phyloP scores from a whole-genome alignment of 2,888 invertebrate species.

The Caenorhabditis sinica region DNA sequence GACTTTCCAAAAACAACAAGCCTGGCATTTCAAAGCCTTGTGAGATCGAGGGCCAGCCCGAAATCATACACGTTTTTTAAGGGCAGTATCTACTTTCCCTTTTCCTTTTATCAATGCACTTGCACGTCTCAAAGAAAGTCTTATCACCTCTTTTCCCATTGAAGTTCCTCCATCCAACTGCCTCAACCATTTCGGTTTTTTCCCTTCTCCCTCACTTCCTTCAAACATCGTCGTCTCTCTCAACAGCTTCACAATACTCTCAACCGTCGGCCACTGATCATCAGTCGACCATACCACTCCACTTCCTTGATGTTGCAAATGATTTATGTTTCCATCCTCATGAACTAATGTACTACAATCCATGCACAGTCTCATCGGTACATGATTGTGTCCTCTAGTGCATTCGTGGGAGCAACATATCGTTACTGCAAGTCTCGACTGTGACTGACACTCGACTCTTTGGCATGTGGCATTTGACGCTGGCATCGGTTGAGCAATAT shows the following conservation, averaged over 20 bases:
- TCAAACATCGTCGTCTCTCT: constrained; percentile 89
- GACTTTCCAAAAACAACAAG: too few species aligned
- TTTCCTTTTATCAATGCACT: too few species aligned
- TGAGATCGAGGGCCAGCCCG: too few species aligned
- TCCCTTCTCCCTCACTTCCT: constrained; percentile 79
- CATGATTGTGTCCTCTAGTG: constrained; percentile 95
- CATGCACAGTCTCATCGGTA: constrained; percentile 90
- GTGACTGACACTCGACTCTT: constrained; percentile 90
- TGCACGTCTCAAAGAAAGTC: too few species aligned
- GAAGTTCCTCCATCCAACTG: constrained; percentile 82
- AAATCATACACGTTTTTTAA: too few species aligned
- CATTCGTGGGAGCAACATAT: constrained; percentile 98
- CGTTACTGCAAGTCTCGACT: constrained; percentile 93
- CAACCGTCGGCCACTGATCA: constrained; percentile 79
- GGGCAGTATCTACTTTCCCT: too few species aligned
- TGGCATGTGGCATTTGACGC: constrained; percentile 81
- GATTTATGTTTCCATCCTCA: constrained; percentile 53
- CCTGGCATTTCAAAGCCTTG: too few species aligned
- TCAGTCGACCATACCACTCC: constrained; percentile 77
- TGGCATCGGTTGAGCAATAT: constrained; percentile 82
- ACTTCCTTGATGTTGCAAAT: constrained; percentile 71
- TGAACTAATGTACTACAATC: constrained; percentile 78
- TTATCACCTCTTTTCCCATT: constrained; percentile 71
- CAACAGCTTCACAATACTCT: constrained; percentile 87
- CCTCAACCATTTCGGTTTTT: constrained; percentile 83